phyloP scores from a whole-genome alignment of 1,140 invertebrate species.

The Bombus turneri region DNA sequence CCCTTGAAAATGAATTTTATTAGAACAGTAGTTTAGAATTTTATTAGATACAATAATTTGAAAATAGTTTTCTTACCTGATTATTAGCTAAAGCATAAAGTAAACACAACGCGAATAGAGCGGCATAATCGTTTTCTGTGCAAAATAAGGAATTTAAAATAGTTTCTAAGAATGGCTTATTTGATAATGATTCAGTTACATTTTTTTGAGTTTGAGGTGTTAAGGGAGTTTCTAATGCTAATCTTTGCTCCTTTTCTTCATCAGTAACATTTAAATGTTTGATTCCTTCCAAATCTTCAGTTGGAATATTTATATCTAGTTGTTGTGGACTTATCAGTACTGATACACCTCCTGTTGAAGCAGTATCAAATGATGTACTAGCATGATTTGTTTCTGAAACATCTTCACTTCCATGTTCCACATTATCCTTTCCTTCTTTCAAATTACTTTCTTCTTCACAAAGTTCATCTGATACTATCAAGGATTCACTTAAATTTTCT shows the following conservation, averaged over 20 bases:
- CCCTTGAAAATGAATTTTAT: slow-evolving; percentile 82
- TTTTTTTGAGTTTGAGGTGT: slow-evolving; percentile 60
- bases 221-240: slow-evolving; percentile 82
- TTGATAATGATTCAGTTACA: slow-evolving; percentile 81
- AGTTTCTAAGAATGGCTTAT: slow-evolving; percentile 94
- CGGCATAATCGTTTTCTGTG: slow-evolving; percentile 96
- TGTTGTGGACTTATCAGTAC: slow-evolving; percentile 44
- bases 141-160: slow-evolving; percentile 93
- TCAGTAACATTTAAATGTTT: slow-evolving; percentile 91
- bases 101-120: slow-evolving; percentile 95
- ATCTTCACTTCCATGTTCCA: slow-evolving; percentile 77
- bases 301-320: slow-evolving; percentile 50
- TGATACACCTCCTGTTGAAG: slow-evolving; percentile 27
- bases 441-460: slow-evolving; percentile 12
- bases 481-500: slow-evolving; percentile 80
- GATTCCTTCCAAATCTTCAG: slow-evolving; percentile 71
- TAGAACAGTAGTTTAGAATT: slow-evolving; percentile 23
- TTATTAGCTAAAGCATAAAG: slow-evolving; percentile 97
- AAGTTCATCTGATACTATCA: slow-evolving; percentile 36
- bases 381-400: slow-evolving; percentile 75
- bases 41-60: background rate
- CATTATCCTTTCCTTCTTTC: slow-evolving; percentile 35
- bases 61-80: slow-evolving; percentile 86
- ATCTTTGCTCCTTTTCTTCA: slow-evolving; percentile 92
- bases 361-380: slow-evolving; percentile 56